Conservation (phyloP, 2,888 invertebrate species). For the Acronicta alni region DNA sequence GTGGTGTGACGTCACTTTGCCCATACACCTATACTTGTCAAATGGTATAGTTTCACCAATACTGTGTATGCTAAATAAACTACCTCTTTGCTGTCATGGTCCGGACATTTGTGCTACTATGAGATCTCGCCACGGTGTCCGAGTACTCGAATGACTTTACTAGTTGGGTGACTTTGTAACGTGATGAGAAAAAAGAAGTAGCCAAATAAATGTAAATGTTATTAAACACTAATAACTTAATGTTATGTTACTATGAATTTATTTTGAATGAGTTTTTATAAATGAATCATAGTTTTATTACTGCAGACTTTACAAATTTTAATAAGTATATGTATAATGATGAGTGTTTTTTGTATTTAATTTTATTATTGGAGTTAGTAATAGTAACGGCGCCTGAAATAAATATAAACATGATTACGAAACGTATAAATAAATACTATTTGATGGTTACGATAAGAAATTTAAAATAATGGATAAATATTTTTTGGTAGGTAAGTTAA, state of each 20-base stretch:
- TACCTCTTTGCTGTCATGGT: slow-evolving; percentile 18
- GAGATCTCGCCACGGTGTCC: not conserved
- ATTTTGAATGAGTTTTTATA: no score
- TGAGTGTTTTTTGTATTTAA: slow-evolving; percentile 5
- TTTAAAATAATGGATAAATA: no score
- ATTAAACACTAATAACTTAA: no score
- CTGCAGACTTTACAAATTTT: not conserved
- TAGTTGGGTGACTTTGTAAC: not conserved
- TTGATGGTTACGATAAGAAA: no score
- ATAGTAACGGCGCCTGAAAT: slow-evolving; percentile 29
- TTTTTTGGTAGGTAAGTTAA: no score
- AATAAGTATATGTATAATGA: not conserved
- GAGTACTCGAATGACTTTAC: not conserved
- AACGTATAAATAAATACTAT: slow-evolving; percentile 40
- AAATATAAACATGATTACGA: slow-evolving; percentile 11
- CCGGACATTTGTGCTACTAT: not conserved
- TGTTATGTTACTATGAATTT: no score
- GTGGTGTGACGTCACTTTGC: not conserved
- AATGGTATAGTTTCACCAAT: slow-evolving; percentile 15
- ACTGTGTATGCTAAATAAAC: not conserved
- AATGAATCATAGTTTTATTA: no score
- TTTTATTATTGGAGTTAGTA: slow-evolving; percentile 1
- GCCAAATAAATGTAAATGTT: not conserved
- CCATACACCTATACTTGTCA: slow-evolving; percentile 10
- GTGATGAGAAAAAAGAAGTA: slow-evolving; percentile 1